Conservation (phyloP, 53 echinoderm and acorn worm species). For the Glandiceps talaboti region DNA sequence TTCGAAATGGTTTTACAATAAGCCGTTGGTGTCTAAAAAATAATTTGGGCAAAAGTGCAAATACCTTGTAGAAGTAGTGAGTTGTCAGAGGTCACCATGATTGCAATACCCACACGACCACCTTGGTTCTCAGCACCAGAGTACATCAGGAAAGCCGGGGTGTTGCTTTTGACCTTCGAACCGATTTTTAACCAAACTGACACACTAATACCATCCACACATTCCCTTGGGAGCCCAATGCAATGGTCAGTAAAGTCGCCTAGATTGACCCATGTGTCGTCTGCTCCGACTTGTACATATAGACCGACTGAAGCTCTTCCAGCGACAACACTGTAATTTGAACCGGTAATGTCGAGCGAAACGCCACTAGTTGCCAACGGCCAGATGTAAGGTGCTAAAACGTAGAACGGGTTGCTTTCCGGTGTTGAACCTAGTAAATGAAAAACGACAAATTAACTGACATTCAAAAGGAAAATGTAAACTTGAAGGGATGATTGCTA, state of each 20-base stretch:
- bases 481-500: too few relatives aligned
- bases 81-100: slow-evolving; percentile 11
- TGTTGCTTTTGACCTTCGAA: neutral
- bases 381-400: slow-evolving; percentile 34
- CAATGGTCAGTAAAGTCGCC: slow-evolving; percentile 37
- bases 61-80: slow-evolving; percentile 37
- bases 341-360: slow-evolving; percentile 25
- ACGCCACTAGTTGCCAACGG: slow-evolving; percentile 32
- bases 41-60: neutral
- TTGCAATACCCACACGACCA: slow-evolving; percentile 32
- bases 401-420: slow-evolving; percentile 38
- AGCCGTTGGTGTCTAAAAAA: too few relatives aligned
- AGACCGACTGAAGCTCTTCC: slow-evolving; percentile 40
- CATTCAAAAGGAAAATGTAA: too few relatives aligned
- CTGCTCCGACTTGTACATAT: slow-evolving; percentile 27
- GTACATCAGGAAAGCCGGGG: slow-evolving; percentile 37
- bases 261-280: slow-evolving; percentile 34
- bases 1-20: neutral
- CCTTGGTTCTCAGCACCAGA: slow-evolving; percentile 28
- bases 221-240: slow-evolving; percentile 33
- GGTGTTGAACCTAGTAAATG: slow-evolving; percentile 15
- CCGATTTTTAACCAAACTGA: slow-evolving; percentile 54
- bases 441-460: too few relatives aligned
- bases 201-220: slow-evolving; percentile 41
- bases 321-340: slow-evolving; percentile 28